Percentiles rank a stretch among this genome's conserved stretches.
Conservation (phyloP, 2,888 invertebrate species). For the Cyclophora punctaria region DNA sequence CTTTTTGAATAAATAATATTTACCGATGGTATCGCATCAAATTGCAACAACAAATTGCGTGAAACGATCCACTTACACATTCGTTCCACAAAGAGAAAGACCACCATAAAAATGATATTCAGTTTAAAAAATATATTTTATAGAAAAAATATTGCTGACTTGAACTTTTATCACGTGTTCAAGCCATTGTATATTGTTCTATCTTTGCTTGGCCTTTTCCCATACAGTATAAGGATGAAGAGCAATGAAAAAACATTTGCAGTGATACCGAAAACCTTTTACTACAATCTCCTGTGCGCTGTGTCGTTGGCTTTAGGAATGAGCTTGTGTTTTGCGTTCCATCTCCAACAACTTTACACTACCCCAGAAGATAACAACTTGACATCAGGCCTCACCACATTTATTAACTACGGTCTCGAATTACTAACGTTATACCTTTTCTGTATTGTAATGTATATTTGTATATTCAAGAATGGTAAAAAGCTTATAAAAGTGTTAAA, state of each 20-base stretch:
- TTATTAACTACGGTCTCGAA: conserved; percentile 52
- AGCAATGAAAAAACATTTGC: conserved; percentile 24
- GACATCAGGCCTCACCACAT: conserved; percentile 38
- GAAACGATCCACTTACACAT: conserved; percentile 4
- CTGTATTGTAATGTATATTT: conserved; percentile 35
- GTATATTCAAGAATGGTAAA: conserved; percentile 35
- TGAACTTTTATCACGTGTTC: conserved; percentile 23
- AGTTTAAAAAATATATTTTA: conserved; percentile 18
- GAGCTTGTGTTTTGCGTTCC: conserved; percentile 32
- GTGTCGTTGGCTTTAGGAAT: conserved; percentile 31
- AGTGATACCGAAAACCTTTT: conserved; percentile 40
- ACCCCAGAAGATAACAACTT: conserved; percentile 28
- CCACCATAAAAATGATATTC: conserved; percentile 22
- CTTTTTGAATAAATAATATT: conserved; percentile 22
- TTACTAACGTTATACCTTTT: conserved; percentile 28
- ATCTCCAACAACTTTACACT: conserved; percentile 32
- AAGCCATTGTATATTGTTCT: conserved; percentile 35
- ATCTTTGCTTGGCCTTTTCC: conserved; percentile 34
- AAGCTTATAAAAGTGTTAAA: conserved; percentile 46
- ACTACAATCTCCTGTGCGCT: conserved; percentile 40
- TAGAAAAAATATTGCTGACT: conserved; percentile 3
- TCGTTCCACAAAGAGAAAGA: not conserved
- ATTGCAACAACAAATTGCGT: conserved; percentile 9
- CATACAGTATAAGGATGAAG: conserved; percentile 32
- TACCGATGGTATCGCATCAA: conserved; percentile 10